Percentiles rank a stretch among this genome's conserved stretches.
These are phyloP conservation scores for Epistrophe eligans DNA, from an alignment of 2,888 invertebrate genomes.

Conservation along the genomic window DNA sequence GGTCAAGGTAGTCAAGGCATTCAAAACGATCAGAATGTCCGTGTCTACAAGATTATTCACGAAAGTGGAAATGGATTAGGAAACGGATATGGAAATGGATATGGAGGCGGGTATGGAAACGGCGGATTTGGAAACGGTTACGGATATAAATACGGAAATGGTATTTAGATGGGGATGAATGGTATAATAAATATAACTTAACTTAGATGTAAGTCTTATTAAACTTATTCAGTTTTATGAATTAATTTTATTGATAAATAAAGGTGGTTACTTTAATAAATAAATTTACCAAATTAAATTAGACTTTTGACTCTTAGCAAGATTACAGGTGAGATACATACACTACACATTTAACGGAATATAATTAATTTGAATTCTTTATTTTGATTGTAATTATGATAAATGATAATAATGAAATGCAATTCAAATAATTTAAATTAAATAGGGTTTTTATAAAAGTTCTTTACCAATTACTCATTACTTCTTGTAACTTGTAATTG, in stretches of 20 bases:
- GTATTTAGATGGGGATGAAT: constrained; percentile 23
- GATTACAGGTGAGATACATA: too few relatives aligned
- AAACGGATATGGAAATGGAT: not conserved
- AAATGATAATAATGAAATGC: too few relatives aligned
- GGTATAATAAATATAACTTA: constrained; percentile 23
- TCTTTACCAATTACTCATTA: too few relatives aligned
- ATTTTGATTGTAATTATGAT: too few relatives aligned
- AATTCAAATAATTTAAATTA: too few relatives aligned
- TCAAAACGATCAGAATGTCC: constrained; percentile 21
- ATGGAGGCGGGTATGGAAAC: constrained; percentile 1
- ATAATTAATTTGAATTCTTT: too few relatives aligned
- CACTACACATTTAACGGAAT: too few relatives aligned
- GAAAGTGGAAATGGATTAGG: constrained; percentile 23
- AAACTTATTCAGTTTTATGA: constrained; percentile 64
- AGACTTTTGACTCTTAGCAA: not conserved
- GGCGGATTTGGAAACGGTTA: not conserved
- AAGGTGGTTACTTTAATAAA: constrained; percentile 30
- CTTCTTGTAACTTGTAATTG: too few relatives aligned
- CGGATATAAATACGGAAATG: not conserved
- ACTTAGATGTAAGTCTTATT: constrained; percentile 7
- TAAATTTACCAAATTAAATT: not conserved
- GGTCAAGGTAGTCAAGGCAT: not conserved
- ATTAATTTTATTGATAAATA: constrained; percentile 49
- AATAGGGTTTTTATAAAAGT: too few relatives aligned
- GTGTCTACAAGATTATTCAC: constrained; percentile 39